phyloP scores from a whole-genome alignment of 2,797 vertebrate genomes.

The Microcaecilia unicolor region DNA sequence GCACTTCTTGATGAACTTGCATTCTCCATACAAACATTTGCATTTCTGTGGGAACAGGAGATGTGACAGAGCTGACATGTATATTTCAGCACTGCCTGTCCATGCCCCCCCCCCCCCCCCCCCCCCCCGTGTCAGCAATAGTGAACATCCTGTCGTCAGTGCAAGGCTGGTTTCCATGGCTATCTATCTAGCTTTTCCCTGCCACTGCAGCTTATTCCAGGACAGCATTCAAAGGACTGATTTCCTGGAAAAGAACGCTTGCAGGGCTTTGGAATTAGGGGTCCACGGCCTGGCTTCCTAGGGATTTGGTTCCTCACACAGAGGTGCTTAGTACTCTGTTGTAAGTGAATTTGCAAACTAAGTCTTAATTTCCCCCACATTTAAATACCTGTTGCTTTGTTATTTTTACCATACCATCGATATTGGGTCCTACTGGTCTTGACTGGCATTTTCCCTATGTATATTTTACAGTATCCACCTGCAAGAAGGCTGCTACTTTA shows the following conservation, averaged over 20 bases:
- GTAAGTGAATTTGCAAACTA: background rate
- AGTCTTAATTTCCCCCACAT: too few species aligned
- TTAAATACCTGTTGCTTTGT: too few species aligned
- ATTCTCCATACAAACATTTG: background rate
- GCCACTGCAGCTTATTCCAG: background rate
- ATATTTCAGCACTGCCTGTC: background rate
- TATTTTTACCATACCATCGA: too few species aligned
- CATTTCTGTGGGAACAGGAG: too few species aligned
- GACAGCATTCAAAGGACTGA: background rate
- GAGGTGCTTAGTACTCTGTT: background rate
- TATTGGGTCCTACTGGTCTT: too few species aligned
- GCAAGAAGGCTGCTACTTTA: background rate
- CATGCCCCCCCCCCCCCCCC: background rate
- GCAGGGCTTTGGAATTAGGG: background rate
- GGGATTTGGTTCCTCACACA: background rate
- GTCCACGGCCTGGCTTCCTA: background rate
- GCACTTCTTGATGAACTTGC: too few species aligned
- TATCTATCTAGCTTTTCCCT: background rate
- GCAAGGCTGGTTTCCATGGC: slow-evolving; percentile 3
- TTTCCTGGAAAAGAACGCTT: background rate
- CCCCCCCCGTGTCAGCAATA: background rate
- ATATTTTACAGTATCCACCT: background rate
- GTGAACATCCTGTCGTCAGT: background rate
- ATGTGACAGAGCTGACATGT: too few species aligned
- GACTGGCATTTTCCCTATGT: background rate